Evolutionary conservation across 1,140 invertebrate genomes (phyloP).

Genomic region (Lanistes nyassanus): DNA sequence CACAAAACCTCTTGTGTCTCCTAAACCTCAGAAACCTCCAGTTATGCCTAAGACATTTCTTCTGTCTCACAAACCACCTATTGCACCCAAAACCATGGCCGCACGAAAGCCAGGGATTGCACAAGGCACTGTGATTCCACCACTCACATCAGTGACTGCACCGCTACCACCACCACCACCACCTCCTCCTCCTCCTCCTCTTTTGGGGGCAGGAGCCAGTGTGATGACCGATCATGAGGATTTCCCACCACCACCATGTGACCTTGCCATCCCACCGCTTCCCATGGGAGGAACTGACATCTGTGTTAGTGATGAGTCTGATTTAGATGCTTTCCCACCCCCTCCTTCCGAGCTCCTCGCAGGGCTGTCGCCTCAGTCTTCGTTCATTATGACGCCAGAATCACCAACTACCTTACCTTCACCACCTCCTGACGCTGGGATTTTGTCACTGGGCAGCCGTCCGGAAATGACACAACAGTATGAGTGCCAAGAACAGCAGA

Average conservation of each 20-base stretch:
- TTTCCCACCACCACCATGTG: conserved; percentile 16
- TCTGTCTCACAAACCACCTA: conserved; percentile 13
- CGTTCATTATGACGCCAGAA: conserved; percentile 5
- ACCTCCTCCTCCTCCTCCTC: neutral
- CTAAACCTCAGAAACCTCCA: conserved; percentile 11
- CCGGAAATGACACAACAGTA: no score
- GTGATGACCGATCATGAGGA: neutral
- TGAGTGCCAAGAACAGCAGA: no score
- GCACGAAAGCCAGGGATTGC: conserved; percentile 8
- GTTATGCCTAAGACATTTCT: conserved; percentile 20
- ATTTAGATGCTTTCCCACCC: conserved; percentile 16
- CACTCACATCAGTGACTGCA: conserved; percentile 4
- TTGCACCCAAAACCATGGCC: conserved; percentile 15
- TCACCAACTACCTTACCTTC: conserved; percentile 15
- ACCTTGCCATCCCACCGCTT: neutral
- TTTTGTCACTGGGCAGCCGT: neutral
- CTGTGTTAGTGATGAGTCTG: neutral
- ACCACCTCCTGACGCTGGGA: neutral
- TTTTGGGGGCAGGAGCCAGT: neutral
- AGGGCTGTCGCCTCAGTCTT: conserved; percentile 12
- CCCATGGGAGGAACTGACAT: neutral
- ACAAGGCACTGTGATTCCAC: neutral
- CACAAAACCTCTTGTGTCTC: neutral
- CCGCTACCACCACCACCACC: neutral
- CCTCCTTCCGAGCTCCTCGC: conserved; percentile 20